A percentile compares a stretch with the other conserved stretches of the same genome.
These are phyloP conservation scores for Serinus canaria DNA, from an alignment of 2,113 vertebrate genomes.

Conservation along the genomic window DNA sequence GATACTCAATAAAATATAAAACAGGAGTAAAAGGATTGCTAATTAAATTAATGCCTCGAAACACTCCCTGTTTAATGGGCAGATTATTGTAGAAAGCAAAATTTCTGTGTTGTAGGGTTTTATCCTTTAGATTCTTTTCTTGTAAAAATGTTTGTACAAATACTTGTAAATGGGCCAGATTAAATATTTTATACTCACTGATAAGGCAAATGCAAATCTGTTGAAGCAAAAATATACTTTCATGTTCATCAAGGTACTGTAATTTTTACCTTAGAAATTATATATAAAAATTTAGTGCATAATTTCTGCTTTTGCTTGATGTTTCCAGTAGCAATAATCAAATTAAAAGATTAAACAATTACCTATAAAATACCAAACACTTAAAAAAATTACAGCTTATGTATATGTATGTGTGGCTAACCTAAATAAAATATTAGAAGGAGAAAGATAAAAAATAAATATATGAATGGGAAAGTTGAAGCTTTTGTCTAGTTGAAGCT, in stretches of 20 bases:
- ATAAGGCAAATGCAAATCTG: not conserved
- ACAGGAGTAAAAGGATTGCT: not conserved
- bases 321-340: not conserved
- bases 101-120: not conserved
- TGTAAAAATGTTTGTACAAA: not conserved
- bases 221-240: not conserved
- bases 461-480: not conserved
- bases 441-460: not conserved
- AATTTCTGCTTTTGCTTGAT: not conserved
- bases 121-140: not conserved
- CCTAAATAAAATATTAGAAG: not conserved
- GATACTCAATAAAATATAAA: not conserved
- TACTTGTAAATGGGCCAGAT: not conserved
- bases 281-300: not conserved
- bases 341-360: not conserved
- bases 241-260: not conserved
- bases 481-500: not conserved
- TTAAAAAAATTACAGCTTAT: not conserved
- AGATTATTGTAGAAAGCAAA: not conserved
- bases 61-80: not conserved
- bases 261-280: not conserved
- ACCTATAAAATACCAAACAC: not conserved
- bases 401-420: not conserved
- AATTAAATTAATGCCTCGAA: not conserved
- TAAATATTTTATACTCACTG: not conserved